phyloP scores from a whole-genome alignment of 2,888 invertebrate species.

The Lasioglossum oenotherae region DNA sequence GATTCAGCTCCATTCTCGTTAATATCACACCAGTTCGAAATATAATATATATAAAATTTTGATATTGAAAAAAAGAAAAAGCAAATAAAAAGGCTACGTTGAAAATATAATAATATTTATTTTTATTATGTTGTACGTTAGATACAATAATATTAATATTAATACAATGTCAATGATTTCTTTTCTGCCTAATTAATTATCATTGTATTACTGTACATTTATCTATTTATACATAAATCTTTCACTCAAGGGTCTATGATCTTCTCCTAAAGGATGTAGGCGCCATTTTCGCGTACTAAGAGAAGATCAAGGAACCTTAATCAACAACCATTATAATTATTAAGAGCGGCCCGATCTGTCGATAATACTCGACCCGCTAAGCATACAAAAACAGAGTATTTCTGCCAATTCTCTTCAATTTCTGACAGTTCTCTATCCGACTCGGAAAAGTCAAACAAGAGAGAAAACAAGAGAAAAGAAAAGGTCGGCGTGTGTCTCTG shows the following conservation, averaged over 20 bases:
- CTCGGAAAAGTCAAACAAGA: slow-evolving; percentile 31
- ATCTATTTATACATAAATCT: slow-evolving; percentile 82
- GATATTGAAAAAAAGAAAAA: slow-evolving; percentile 33
- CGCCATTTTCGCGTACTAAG: slow-evolving; percentile 47
- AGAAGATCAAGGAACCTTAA: slow-evolving; percentile 76
- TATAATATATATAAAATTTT: slow-evolving; percentile 35
- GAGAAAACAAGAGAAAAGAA: not conserved
- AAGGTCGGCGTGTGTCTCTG: slow-evolving; percentile 10
- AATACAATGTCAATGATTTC: slow-evolving; percentile 81
- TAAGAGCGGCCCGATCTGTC: slow-evolving; percentile 74
- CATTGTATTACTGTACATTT: slow-evolving; percentile 82
- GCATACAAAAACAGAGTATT: slow-evolving; percentile 59
- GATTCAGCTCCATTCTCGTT: not conserved
- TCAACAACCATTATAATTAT: slow-evolving; percentile 80
- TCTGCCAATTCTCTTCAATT: slow-evolving; percentile 50
- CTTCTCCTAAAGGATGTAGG: slow-evolving; percentile 60
- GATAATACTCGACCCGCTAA: slow-evolving; percentile 55
- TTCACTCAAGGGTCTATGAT: slow-evolving; percentile 76
- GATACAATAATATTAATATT: slow-evolving; percentile 82
- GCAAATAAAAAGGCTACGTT: slow-evolving; percentile 72
- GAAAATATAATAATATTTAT: slow-evolving; percentile 83
- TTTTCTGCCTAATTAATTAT: slow-evolving; percentile 75
- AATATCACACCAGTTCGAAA: not conserved
- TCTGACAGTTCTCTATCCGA: slow-evolving; percentile 26
- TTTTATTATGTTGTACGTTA: slow-evolving; percentile 80